These are phyloP conservation scores for Phoronis australis DNA, from an alignment of 2,888 invertebrate species.

Conservation along the genomic window DNA sequence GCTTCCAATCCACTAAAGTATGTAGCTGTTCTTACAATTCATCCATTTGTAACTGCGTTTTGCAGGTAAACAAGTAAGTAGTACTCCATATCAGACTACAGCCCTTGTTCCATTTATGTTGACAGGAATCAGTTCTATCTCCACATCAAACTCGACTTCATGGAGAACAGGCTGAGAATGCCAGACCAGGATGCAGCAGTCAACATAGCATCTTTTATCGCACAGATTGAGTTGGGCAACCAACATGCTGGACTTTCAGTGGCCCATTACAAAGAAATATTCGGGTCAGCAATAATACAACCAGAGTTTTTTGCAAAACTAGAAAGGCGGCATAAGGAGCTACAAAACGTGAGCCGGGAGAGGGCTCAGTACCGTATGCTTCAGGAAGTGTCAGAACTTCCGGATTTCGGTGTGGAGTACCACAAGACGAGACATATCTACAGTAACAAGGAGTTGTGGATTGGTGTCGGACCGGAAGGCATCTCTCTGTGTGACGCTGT, in stretches of 20 bases:
- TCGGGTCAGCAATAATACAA: too few relatives aligned
- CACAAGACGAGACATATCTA: conserved; percentile 61
- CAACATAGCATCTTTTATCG: conserved; percentile 70
- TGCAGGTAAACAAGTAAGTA: too few relatives aligned
- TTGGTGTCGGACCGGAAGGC: conserved; percentile 80
- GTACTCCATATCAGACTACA: too few relatives aligned
- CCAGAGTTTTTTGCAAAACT: conserved; percentile 14
- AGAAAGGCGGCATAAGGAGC: conserved; percentile 37
- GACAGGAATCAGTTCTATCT: conserved; percentile 73
- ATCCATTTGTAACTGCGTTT: too few relatives aligned
- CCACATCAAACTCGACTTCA: conserved; percentile 73
- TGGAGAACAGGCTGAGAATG: conserved; percentile 63
- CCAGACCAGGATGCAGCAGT: conserved; percentile 67
- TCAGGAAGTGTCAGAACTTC: conserved; percentile 72
- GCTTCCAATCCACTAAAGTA: too few relatives aligned
- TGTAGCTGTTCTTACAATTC: too few relatives aligned
- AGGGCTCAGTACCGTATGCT: conserved; percentile 79
- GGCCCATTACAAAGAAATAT: neutral
- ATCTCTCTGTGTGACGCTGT: conserved; percentile 52
- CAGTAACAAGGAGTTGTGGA: conserved; percentile 43
- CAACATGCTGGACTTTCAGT: conserved; percentile 34
- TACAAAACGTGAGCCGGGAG: conserved; percentile 65
- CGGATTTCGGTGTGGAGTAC: conserved; percentile 74
- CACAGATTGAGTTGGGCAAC: conserved; percentile 70
- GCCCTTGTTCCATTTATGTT: conserved; percentile 6